Percentiles rank a stretch among this genome's conserved stretches.
These are phyloP conservation scores for Palythoa grandis DNA, from an alignment of 92 coral and sea anemone species.

Conservation along the genomic window DNA sequence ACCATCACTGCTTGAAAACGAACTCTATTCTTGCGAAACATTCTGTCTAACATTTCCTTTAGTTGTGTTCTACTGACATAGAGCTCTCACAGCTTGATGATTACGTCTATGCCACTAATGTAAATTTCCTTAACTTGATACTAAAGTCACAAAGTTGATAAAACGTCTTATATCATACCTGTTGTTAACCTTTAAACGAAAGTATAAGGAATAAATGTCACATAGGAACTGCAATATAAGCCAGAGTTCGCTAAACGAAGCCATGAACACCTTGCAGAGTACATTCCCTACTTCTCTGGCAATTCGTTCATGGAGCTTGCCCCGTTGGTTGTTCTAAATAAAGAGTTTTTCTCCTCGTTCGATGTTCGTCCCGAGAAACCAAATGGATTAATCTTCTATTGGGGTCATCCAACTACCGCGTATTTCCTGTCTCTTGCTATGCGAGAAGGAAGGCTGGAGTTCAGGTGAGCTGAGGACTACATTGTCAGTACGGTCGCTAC, in stretches of 20 bases:
- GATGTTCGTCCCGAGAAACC: slow-evolving; percentile 35
- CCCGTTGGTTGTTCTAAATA: not conserved
- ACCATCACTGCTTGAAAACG: too few species aligned
- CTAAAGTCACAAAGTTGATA: too few species aligned
- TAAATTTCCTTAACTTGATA: too few species aligned
- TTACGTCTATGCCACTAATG: too few species aligned
- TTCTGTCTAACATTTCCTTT: too few species aligned
- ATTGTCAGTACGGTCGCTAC: too few species aligned
- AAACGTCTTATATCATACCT: too few species aligned
- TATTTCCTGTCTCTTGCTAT: slow-evolving; percentile 17
- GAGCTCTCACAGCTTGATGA: too few species aligned
- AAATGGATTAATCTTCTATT: slow-evolving; percentile 36
- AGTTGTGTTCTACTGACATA: too few species aligned
- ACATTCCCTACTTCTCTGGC: slow-evolving; percentile 28
- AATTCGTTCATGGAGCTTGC: slow-evolving; percentile 36
- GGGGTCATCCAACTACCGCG: slow-evolving; percentile 8
- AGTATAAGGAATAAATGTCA: too few species aligned
- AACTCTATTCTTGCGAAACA: too few species aligned
- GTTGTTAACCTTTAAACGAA: too few species aligned
- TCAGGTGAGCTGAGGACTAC: not conserved
- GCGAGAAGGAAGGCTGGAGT: slow-evolving; percentile 14
- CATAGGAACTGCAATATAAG: not conserved
- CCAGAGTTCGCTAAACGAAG: not conserved
- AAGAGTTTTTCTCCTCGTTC: slow-evolving; percentile 22
- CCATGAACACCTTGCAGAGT: not conserved